Percentiles rank a stretch among this genome's conserved stretches.
phyloP scores from a whole-genome alignment of 2,797 vertebrate genomes.

The Tragopan temminckii region DNA sequence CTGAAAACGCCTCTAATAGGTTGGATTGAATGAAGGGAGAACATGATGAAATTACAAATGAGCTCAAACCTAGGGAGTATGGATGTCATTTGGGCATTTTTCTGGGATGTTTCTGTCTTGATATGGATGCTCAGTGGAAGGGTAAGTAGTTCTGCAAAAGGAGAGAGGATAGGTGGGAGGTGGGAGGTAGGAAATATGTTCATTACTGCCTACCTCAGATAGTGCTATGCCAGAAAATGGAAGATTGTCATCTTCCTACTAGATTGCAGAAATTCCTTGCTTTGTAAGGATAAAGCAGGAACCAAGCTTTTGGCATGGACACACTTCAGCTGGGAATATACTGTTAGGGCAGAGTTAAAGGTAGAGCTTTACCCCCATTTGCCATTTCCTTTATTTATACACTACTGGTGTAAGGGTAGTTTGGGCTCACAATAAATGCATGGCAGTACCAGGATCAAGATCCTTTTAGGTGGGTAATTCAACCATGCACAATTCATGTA shows the following conservation, averaged over 20 bases:
- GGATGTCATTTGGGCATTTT: not conserved
- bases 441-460: not conserved
- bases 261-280: not conserved
- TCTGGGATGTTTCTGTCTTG: not conserved
- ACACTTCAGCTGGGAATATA: too few species aligned
- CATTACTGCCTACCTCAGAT: not conserved
- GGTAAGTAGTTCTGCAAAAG: not conserved
- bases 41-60: not conserved
- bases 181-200: not conserved
- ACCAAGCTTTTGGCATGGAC: not conserved
- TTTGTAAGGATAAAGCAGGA: not conserved
- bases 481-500: not conserved
- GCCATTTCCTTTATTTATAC: not conserved
- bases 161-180: not conserved
- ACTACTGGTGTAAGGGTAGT: rapidly evolving
- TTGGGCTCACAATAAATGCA: not conserved
- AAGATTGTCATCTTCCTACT: not conserved
- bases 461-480: not conserved
- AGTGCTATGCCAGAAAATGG: not conserved
- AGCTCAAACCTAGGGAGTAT: not conserved
- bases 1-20: not conserved
- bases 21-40: not conserved
- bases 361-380: not conserved
- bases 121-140: not conserved
- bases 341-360: not conserved